Base-by-base conservation (phyloP, 2,888 invertebrate genomes). In the Sycophila texana region DNA sequence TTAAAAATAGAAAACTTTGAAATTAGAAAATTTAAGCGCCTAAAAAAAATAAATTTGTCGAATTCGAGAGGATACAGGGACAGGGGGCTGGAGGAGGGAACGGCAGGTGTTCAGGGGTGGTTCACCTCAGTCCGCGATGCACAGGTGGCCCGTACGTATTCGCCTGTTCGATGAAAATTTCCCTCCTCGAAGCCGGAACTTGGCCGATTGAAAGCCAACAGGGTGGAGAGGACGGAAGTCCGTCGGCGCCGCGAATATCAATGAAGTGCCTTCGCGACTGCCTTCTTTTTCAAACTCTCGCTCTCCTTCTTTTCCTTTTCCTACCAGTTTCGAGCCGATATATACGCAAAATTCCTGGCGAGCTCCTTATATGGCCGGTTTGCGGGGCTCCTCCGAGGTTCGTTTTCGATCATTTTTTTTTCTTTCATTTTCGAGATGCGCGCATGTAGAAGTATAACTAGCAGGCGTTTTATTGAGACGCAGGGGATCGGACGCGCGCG, bases 21-120 rank as follows among this genome's bases (percentile, higher is more conserved):
- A 18, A 13, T 13, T 4, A 53, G 26, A 53, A 12, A 67, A 16
- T n/a, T n/a, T 39, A 47, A 14, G 53, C 5, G 55, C n/a, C 3
- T 16, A 1, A 61, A n/a, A 4, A 26, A 26, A n/a, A 55, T 13
- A n/a, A 22, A 55, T 20, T 10, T 13, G 39, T 16, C 57, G 55
- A 39, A 39, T 39, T 39, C 39, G 16, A 26, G 7, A 26, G 13
- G 51, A 51, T 14, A n/a, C 30, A 12, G 51, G 13, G 18, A 22
- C 20, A 13, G 14, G 16, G 20, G 16, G 20, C 47, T n/a, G 5
- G 13, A 12, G n/a, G 47, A n/a, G 39, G 16, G 22, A 60, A 4
- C 7, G 72, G 72, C 75, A 75, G 75, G 75, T 75, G 75, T 75
- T 55, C n/a, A 60, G 75, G 75, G 75, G 75, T 75, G 61, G 75